A percentile compares a stretch with the other conserved stretches of the same genome.
Evolutionary conservation across 2,797 vertebrate species (phyloP).

Genomic region (Protosalanx chinensis): DNA sequence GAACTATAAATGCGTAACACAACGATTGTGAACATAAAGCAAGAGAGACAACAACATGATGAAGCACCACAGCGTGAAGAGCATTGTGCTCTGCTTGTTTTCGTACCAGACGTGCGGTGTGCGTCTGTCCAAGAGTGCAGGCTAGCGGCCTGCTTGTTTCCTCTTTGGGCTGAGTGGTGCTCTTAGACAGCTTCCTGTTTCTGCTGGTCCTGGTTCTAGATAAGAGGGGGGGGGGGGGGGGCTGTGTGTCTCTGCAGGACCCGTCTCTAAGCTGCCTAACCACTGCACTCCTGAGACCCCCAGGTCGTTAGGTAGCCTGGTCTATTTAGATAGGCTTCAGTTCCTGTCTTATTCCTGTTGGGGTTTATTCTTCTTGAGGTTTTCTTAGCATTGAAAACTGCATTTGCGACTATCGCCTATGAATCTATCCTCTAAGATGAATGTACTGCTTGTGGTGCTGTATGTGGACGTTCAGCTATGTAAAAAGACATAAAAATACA

Average conservation of each 20-base stretch:
- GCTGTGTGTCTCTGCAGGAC: constrained; percentile 23
- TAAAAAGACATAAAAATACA: too few relatives aligned
- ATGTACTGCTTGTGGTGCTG: constrained; percentile 18
- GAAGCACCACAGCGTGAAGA: not conserved
- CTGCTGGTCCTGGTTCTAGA: constrained; percentile 31
- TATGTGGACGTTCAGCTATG: not conserved
- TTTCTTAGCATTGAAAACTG: not conserved
- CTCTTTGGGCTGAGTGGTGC: constrained; percentile 37
- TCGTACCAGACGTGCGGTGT: not conserved
- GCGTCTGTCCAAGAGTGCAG: constrained; percentile 1
- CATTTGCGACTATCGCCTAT: not conserved
- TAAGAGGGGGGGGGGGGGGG: constrained; percentile 33
- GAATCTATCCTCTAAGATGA: not conserved
- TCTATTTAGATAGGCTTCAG: not conserved
- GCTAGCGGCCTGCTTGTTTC: constrained; percentile 30
- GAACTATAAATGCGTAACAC: too few relatives aligned
- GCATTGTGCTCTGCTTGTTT: constrained; percentile 10
- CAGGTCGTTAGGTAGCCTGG: not conserved
- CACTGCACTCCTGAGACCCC: constrained; percentile 5
- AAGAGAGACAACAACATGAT: too few relatives aligned
- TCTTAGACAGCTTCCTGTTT: constrained; percentile 39
- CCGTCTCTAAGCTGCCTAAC: not conserved
- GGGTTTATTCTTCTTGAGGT: not conserved
- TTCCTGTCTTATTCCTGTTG: not conserved
- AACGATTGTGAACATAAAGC: too few relatives aligned